A percentile compares a stretch with the other conserved stretches of the same genome.
Conservation (phyloP, 2,113 vertebrate species). For the Catagonus wagneri region DNA sequence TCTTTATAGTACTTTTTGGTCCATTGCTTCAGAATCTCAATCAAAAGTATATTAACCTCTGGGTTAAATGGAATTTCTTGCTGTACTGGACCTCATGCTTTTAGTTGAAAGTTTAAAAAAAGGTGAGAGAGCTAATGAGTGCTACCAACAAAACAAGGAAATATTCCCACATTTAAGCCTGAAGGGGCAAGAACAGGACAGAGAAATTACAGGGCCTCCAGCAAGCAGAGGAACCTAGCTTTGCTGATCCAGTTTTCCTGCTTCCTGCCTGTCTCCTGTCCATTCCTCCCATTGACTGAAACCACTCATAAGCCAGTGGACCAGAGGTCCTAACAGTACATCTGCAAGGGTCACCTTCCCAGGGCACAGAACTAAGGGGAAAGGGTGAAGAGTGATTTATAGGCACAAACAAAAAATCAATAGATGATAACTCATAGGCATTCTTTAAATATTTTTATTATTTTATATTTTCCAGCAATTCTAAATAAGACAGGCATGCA, state of each 20-base stretch:
- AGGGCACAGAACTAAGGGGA: neutral
- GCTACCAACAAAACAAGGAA: neutral
- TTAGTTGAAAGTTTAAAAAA: neutral
- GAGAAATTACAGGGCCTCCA: accelerated
- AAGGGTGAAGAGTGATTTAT: neutral
- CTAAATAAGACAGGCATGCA: neutral
- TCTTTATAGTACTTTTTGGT: neutral
- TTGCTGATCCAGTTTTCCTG: neutral
- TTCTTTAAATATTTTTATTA: neutral
- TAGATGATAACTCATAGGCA: neutral
- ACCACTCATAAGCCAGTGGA: neutral
- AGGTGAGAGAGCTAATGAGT: neutral
- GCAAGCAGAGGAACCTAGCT: neutral
- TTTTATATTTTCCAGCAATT: neutral
- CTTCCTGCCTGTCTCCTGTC: neutral
- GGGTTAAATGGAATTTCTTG: neutral
- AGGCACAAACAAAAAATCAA: neutral
- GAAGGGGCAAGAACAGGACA: neutral
- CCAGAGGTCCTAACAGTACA: neutral
- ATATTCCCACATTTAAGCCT: neutral
- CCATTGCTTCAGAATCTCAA: neutral
- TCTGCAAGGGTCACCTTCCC: neutral
- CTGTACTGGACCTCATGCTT: neutral
- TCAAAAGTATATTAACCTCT: neutral
- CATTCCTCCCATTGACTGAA: neutral